Base-by-base conservation (phyloP, 92 coral and sea anemone species). In the Pocillopora meandrina region DNA sequence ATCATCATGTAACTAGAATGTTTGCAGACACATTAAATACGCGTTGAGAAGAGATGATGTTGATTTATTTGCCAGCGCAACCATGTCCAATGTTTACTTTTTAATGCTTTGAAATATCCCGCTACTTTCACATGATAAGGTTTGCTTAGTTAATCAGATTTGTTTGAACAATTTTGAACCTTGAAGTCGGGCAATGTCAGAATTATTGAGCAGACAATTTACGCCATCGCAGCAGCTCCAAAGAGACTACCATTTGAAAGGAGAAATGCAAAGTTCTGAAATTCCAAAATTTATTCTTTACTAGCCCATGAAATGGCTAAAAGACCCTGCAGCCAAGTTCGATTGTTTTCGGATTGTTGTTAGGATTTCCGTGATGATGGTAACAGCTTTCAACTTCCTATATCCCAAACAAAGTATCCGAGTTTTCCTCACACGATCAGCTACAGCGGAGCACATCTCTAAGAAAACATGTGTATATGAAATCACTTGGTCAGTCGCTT, bases 71-170 rank as follows among this genome's bases (percentile, higher is more conserved):
- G 82, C 64, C 56, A 34, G 21, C 21, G 56, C 33, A 70, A 63
- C 23, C 18, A 26, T 20, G 34, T 17, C 79, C 11, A 42, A 11
- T n/a, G 82, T 78, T 47, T 78, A 23, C 65, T 61, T 17, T 35
- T 67, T 42, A 42, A 33, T 26, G 13, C 33, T 34, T 76, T 76
- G 31, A 76, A 76, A 76, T 35, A 76, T 17, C 68, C 74, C 57
- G 7, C 71, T 36, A 21, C 23, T 4, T 72, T 31, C 10, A 20
- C 61, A 36, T 64, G 72, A 64, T 65, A 78, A 65, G 82, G 31
- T 65, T 78, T 20, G 72, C 82, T 65, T 78, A 61, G 82, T 78
- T 78, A 78, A 78, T 63, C 23, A 49, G 72, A 14, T 10, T 64
- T 61, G 70, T 70, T 70, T 70, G 74, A 11, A 70, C 56, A 70